phyloP scores from a whole-genome alignment of 2,113 vertebrate genomes.

The Bostrychus sinensis region DNA sequence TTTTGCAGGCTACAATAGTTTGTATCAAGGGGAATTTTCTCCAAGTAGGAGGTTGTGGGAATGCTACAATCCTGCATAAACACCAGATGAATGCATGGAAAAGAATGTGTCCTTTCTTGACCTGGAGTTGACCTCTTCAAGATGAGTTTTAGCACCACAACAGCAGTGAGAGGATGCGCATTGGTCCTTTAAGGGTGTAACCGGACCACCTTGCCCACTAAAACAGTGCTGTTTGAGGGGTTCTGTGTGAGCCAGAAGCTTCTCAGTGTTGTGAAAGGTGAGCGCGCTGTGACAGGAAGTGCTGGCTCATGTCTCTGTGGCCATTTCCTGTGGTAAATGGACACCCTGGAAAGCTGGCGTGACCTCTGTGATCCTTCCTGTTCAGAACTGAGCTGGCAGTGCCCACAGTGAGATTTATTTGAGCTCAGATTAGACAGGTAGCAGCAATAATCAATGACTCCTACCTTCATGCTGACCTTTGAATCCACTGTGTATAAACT shows the following conservation, averaged over 20 bases:
- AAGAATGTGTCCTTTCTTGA: slow-evolving; percentile 21
- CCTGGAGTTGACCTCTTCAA: slow-evolving; percentile 21
- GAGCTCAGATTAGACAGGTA: slow-evolving; percentile 5
- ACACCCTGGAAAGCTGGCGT: slow-evolving; percentile 58
- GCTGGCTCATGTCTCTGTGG: slow-evolving; percentile 67
- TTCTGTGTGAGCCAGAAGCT: slow-evolving; percentile 9
- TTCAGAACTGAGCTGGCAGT: slow-evolving; percentile 9
- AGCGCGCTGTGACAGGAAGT: slow-evolving; percentile 60
- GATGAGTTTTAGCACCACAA: slow-evolving; percentile 15
- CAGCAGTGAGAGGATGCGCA: slow-evolving; percentile 13
- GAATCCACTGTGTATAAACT: slow-evolving; percentile 1
- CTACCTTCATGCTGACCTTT: slow-evolving; percentile 18
- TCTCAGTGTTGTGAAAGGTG: slow-evolving; percentile 62
- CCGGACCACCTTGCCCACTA: slow-evolving; percentile 49
- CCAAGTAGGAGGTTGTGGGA: slow-evolving; percentile 29
- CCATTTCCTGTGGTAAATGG: slow-evolving; percentile 65
- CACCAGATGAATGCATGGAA: slow-evolving; percentile 9
- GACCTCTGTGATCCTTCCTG: slow-evolving; percentile 54
- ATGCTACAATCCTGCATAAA: slow-evolving; percentile 45
- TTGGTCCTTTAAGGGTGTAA: slow-evolving; percentile 41
- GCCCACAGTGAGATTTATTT: slow-evolving; percentile 9
- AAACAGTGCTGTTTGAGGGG: slow-evolving; percentile 52
- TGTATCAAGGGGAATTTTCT: slow-evolving; percentile 26
- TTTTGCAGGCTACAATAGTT: slow-evolving; percentile 5
- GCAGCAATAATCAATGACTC: not conserved